Conservation (phyloP, 2,113 vertebrate species). For the Aegypius monachus region DNA sequence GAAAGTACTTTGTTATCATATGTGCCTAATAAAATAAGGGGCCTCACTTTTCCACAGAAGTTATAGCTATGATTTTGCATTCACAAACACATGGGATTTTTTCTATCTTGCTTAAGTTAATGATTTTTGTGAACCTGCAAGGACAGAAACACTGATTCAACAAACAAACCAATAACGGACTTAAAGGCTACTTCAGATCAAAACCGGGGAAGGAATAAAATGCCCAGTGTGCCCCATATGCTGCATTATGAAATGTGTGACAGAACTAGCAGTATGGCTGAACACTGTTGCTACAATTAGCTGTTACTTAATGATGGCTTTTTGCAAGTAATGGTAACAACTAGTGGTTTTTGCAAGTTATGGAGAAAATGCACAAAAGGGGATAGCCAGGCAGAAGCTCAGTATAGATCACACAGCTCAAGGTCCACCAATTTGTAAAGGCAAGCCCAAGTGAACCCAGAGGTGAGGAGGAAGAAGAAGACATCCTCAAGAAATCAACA, state of each 20-base stretch:
- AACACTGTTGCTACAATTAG: background rate
- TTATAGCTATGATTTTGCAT: background rate
- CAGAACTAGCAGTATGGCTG: background rate
- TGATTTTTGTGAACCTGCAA: background rate
- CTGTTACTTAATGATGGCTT: background rate
- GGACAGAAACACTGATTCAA: slow-evolving; percentile 70
- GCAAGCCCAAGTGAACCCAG: background rate
- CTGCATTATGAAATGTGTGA: background rate
- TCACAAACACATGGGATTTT: background rate
- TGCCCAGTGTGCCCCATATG: background rate
- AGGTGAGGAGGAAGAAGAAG: background rate
- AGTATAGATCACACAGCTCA: background rate
- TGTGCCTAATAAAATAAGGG: background rate
- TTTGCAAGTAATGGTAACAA: background rate
- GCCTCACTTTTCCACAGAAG: background rate
- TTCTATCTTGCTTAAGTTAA: background rate
- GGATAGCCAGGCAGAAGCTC: background rate
- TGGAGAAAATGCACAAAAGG: background rate
- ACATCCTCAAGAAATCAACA: background rate
- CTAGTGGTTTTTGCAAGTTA: background rate
- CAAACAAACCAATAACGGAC: background rate
- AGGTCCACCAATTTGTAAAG: background rate
- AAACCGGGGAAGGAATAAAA: background rate
- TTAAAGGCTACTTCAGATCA: background rate
- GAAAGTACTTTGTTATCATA: background rate